Conservation (phyloP, 2,888 invertebrate genomes). For the Dolichomitus sp. region DNA sequence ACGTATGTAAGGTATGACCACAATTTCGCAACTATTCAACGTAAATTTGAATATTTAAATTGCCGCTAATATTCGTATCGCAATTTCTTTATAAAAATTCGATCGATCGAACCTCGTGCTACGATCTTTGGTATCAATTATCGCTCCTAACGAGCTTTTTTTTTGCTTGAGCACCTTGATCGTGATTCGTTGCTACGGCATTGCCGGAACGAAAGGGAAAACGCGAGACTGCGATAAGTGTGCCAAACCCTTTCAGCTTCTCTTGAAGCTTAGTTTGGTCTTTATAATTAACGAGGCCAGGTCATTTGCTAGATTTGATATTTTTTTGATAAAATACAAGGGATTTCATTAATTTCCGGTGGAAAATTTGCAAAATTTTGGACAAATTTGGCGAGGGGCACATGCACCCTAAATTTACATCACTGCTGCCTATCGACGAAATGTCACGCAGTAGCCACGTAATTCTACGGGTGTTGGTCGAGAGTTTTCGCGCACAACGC, state of each 20-base stretch:
- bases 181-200: constrained; percentile 69
- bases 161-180: constrained; percentile 26
- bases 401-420: constrained; percentile 48
- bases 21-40: constrained; percentile 49
- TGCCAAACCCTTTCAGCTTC: constrained; percentile 63
- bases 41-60: constrained; percentile 61
- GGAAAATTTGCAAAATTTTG: too few relatives aligned
- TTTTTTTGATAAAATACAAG: not conserved
- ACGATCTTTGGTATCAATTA: not conserved
- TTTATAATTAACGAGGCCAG: not conserved
- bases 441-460: constrained; percentile 66
- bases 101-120: not conserved
- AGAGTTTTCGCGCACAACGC: constrained; percentile 45
- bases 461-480: constrained; percentile 39
- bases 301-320: constrained; percentile 10
- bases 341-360: not conserved
- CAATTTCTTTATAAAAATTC: constrained; percentile 2
- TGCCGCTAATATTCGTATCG: not conserved
- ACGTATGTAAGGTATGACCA: not conserved
- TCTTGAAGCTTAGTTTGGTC: not conserved
- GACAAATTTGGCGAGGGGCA: constrained; percentile 50
- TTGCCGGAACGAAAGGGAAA: constrained; percentile 81
- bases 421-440: constrained; percentile 67
- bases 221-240: constrained; percentile 68
- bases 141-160: not conserved